Percentiles rank a stretch among this genome's conserved stretches.
phyloP scores from a whole-genome alignment of 2,113 vertebrate genomes.

The Callorhinus ursinus region DNA sequence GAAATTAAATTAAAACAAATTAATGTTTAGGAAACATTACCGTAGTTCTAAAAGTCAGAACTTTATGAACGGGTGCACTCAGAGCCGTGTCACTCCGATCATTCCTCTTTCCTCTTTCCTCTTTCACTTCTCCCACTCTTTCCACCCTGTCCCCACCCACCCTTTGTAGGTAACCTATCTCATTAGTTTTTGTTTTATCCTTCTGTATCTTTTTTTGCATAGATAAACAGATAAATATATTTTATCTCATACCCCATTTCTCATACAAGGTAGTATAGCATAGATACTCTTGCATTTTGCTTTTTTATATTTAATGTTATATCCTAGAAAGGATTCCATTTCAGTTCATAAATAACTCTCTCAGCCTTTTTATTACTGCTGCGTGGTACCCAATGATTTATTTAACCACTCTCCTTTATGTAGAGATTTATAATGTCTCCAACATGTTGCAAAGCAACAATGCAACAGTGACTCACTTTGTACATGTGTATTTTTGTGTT shows the following conservation, averaged over 20 bases:
- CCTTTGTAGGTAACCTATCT: not conserved
- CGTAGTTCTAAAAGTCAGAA: not conserved
- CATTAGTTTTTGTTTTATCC: not conserved
- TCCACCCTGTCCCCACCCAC: not conserved
- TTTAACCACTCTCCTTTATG: not conserved
- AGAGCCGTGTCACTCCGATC: not conserved
- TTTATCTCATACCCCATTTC: not conserved
- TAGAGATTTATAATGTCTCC: not conserved
- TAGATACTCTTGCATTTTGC: not conserved
- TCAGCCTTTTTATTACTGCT: not conserved
- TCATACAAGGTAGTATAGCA: not conserved
- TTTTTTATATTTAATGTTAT: not conserved
- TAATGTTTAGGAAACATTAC: not conserved
- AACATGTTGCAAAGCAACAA: not conserved
- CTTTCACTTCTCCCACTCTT: not conserved
- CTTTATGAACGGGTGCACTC: not conserved
- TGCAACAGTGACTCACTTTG: not conserved
- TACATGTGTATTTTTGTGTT: not conserved
- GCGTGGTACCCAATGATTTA: not conserved
- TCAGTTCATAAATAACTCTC: conserved; percentile 2
- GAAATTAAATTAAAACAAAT: not conserved
- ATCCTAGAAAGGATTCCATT: conserved; percentile 1
- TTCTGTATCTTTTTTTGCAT: not conserved
- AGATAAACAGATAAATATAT: not conserved
- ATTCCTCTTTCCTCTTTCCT: not conserved